Evolutionary conservation across 2,113 vertebrate genomes (phyloP).

Genomic region (Speoplatyrhinus poulsoni): DNA sequence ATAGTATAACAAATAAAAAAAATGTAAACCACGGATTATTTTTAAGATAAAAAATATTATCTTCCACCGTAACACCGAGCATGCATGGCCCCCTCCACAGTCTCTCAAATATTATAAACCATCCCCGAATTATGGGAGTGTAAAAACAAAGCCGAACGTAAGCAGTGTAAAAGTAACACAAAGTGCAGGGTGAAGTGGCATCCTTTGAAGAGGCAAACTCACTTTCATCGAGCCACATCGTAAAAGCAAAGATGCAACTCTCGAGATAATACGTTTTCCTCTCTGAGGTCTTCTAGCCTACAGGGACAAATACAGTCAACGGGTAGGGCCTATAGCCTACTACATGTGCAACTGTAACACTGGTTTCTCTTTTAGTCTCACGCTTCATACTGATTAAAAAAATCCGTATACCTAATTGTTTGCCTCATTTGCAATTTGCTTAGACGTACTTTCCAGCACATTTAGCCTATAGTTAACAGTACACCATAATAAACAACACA

Average conservation of each 20-base stretch:
- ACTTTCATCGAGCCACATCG: conserved; percentile 64
- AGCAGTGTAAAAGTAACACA: conserved; percentile 52
- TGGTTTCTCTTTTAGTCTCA: conserved; percentile 40
- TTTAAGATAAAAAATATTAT: no score
- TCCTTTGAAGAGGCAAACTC: conserved; percentile 59
- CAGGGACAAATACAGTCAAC: conserved; percentile 18
- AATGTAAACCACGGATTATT: neutral
- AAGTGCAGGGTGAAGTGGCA: conserved; percentile 34
- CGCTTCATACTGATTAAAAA: neutral
- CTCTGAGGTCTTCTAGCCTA: conserved; percentile 27
- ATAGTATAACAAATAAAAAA: neutral
- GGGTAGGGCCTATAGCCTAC: neutral
- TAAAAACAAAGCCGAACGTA: conserved; percentile 33
- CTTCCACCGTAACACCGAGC: neutral
- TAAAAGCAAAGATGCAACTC: conserved; percentile 61
- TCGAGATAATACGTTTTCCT: conserved; percentile 51
- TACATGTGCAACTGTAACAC: conserved; percentile 9
- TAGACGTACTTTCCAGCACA: no score
- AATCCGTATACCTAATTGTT: neutral
- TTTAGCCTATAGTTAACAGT: conserved; percentile 3
- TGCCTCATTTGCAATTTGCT: no score
- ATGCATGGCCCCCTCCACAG: neutral
- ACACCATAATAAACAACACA: conserved; percentile 20
- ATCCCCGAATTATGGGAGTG: conserved; percentile 25
- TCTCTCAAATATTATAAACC: conserved; percentile 22